Conservation (phyloP, 2,113 vertebrate genomes). For the Notarius lentiginosus region DNA sequence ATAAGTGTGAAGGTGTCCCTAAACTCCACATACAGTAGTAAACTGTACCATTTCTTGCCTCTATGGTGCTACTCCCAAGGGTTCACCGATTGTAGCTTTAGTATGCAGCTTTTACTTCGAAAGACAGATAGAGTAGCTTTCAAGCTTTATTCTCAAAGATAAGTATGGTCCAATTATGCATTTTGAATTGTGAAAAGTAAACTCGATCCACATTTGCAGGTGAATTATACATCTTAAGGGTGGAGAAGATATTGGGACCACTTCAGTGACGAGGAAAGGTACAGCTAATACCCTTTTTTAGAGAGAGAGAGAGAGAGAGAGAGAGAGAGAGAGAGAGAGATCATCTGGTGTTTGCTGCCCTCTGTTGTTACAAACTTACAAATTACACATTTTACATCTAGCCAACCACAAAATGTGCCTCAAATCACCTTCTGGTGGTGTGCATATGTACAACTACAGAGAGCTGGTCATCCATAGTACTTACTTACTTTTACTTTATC, state of each 20-base stretch:
- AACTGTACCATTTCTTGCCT: not conserved
- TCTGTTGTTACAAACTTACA: slow-evolving; percentile 19
- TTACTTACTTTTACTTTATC: too few relatives aligned
- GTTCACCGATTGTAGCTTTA: not conserved
- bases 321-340: not conserved
- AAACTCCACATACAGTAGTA: not conserved
- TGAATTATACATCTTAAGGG: not conserved
- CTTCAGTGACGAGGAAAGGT: not conserved
- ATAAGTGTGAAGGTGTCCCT: not conserved
- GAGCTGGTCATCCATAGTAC: too few relatives aligned
- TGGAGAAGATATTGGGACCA: too few relatives aligned
- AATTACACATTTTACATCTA: not conserved
- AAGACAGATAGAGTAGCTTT: not conserved
- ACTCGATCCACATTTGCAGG: not conserved
- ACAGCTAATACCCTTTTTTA: not conserved
- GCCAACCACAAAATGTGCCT: not conserved
- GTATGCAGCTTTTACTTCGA: not conserved
- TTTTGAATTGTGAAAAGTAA: too few relatives aligned
- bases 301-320: not conserved
- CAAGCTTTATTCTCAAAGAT: not conserved
- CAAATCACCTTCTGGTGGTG: not conserved
- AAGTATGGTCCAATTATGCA: too few relatives aligned
- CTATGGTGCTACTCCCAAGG: not conserved
- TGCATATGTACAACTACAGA: too few relatives aligned
- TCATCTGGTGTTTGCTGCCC: slow-evolving; percentile 3